Evolutionary conservation across 2,113 vertebrate genomes (phyloP).

Genomic region (Ciconia boyciana): DNA sequence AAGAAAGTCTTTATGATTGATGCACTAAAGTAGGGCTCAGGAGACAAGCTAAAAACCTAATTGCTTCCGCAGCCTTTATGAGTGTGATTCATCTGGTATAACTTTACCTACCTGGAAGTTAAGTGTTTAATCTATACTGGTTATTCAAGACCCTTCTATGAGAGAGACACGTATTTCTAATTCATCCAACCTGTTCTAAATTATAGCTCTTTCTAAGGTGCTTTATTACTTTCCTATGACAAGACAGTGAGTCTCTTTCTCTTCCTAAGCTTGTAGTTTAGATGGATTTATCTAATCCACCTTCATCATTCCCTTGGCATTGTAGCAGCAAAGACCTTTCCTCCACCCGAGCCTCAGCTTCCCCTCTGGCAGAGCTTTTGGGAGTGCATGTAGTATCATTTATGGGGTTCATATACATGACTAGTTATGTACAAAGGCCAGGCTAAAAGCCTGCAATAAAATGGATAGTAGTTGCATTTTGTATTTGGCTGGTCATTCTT

Average conservation of each 20-base stretch:
- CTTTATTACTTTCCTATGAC: neutral
- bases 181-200: neutral
- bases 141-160: neutral
- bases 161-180: neutral
- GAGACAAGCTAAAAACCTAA: slow-evolving; percentile 25
- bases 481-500: neutral
- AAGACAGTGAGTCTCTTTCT: neutral
- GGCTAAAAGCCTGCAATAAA: neutral
- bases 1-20: neutral
- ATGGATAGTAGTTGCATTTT: neutral
- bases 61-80: neutral
- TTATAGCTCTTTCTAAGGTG: neutral
- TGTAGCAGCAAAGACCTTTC: neutral
- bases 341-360: neutral
- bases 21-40: neutral
- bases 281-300: neutral
- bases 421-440: neutral
- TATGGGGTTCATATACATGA: neutral
- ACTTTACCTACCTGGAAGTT: neutral
- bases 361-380: neutral
- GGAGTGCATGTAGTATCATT: neutral
- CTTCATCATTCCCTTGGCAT: neutral
- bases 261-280: neutral
- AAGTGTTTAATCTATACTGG: neutral
- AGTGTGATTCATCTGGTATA: neutral